Percentiles rank a stretch among this genome's conserved stretches.
Evolutionary conservation across 2,797 vertebrate genomes (phyloP).

Genomic region (Rousettus madagascariensis): DNA sequence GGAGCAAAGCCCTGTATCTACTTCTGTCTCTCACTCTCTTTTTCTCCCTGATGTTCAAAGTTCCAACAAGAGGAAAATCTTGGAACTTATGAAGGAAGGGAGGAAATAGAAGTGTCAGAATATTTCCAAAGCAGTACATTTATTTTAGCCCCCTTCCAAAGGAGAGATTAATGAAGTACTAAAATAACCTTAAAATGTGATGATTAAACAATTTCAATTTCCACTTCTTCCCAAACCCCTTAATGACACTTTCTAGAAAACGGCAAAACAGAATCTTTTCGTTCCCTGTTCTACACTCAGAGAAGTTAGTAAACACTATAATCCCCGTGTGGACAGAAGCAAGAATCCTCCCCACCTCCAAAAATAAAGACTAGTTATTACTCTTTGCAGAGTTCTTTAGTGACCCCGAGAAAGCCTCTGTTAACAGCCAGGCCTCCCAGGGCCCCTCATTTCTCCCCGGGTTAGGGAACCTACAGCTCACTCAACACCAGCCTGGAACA

Average conservation of each 20-base stretch:
- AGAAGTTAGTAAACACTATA: neutral
- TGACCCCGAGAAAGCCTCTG: neutral
- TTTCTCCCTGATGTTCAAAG: neutral
- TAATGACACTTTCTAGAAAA: neutral
- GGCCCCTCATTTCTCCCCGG: too few relatives aligned
- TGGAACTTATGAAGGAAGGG: neutral
- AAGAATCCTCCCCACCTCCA: neutral
- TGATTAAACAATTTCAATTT: neutral
- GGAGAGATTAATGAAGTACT: conserved; percentile 32
- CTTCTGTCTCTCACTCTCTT: neutral
- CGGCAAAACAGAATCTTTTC: neutral
- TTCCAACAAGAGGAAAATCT: conserved; percentile 31
- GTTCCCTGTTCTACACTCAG: neutral
- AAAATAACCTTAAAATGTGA: neutral
- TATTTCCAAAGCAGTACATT: neutral
- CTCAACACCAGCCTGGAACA: neutral
- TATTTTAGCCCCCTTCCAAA: conserved; percentile 53
- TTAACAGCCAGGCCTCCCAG: neutral
- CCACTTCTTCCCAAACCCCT: neutral
- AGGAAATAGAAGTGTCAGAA: conserved; percentile 8
- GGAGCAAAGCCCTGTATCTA: neutral
- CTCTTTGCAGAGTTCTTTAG: neutral
- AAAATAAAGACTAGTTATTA: neutral
- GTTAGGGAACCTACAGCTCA: neutral
- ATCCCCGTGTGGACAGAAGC: neutral